phyloP scores from a whole-genome alignment of 35 echinoderm and acorn worm species.

The Ptychodera flava region DNA sequence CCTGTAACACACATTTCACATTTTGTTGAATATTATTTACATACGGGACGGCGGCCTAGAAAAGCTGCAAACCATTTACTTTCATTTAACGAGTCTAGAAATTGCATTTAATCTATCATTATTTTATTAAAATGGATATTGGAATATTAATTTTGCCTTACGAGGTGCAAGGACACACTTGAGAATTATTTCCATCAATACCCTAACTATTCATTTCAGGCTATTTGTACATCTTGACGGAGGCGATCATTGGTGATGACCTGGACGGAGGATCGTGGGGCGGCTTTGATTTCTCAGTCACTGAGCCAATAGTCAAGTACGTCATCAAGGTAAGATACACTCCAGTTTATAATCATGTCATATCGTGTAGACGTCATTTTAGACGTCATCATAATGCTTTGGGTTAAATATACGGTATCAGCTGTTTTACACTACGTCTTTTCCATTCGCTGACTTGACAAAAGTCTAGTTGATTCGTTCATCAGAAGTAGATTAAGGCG shows the following conservation, averaged over 20 bases:
- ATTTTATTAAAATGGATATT: too few species aligned
- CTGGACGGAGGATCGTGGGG: slow-evolving; percentile 7
- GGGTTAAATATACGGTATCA: not conserved
- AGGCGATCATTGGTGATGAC: not conserved
- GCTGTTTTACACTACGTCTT: not conserved
- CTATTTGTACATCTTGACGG: slow-evolving; percentile 19
- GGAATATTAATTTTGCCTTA: too few species aligned
- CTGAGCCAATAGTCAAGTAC: slow-evolving; percentile 29
- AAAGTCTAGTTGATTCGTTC: not conserved
- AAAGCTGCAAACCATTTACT: too few species aligned
- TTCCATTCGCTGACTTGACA: not conserved
- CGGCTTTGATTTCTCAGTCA: slow-evolving; percentile 3
- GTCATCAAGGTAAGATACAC: slow-evolving; percentile 31
- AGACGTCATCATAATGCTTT: not conserved
- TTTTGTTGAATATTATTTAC: too few species aligned
- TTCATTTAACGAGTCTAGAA: too few species aligned
- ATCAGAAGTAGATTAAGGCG: not conserved
- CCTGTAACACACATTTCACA: too few species aligned
- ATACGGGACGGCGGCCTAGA: too few species aligned
- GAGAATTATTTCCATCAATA: too few species aligned
- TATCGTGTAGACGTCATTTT: not conserved
- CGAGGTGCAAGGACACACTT: too few species aligned
- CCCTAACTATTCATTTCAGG: not conserved
- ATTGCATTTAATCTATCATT: too few species aligned
- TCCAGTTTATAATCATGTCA: too few species aligned